Conservation (phyloP, 2,888 invertebrate genomes). For the Ctena decussata region DNA sequence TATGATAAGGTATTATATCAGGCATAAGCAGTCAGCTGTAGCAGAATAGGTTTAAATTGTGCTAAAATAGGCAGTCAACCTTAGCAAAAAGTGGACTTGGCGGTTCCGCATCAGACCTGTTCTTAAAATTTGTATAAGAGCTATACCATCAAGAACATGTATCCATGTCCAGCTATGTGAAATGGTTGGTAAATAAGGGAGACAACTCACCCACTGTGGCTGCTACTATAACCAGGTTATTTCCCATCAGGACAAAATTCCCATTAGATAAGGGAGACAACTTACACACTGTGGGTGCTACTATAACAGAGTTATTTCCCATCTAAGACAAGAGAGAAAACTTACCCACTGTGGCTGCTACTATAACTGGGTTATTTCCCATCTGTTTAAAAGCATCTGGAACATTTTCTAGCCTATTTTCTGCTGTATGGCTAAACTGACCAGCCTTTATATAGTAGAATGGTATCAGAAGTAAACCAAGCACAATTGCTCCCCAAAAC, state of each 20-base stretch:
- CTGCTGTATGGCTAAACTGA: slow-evolving; percentile 91
- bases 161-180: too few relatives aligned
- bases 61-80: too few relatives aligned
- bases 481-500: slow-evolving; percentile 91
- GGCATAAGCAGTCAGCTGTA: too few relatives aligned
- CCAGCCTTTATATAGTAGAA: slow-evolving; percentile 93
- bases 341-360: slow-evolving; percentile 91
- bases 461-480: slow-evolving; percentile 90
- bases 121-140: too few relatives aligned
- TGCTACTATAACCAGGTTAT: slow-evolving; percentile 89
- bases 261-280: background rate
- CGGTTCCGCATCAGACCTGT: too few relatives aligned
- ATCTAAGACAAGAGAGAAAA: background rate
- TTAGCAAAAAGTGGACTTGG: too few relatives aligned
- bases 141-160: too few relatives aligned
- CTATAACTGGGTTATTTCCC: slow-evolving; percentile 89
- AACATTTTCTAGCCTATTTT: slow-evolving; percentile 91
- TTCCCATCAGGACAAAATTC: slow-evolving; percentile 94
- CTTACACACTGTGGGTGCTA: background rate
- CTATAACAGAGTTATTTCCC: background rate
- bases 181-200: too few relatives aligned
- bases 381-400: slow-evolving; percentile 95
- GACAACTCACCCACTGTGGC: slow-evolving; percentile 90
- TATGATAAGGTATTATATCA: too few relatives aligned
- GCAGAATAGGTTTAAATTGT: too few relatives aligned